Conservation (phyloP, 2,797 vertebrate species). For the Rhynchotus rufescens region DNA sequence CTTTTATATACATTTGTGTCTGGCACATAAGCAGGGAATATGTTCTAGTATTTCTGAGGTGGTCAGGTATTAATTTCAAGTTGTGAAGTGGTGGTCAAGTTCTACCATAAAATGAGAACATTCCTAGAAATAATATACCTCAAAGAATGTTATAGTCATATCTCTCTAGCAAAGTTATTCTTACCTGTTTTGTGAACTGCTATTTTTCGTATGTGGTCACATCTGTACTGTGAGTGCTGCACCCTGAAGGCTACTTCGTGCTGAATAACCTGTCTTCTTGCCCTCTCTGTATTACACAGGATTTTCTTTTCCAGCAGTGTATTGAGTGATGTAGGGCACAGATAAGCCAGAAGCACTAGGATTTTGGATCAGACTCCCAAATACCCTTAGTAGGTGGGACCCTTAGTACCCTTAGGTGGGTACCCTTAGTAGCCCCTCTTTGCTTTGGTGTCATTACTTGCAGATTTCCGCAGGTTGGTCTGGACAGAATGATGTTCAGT, state of each 20-base stretch:
- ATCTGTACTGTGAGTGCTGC: background rate
- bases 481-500: background rate
- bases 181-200: background rate
- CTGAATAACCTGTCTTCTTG: background rate
- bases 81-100: background rate
- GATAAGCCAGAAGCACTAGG: background rate
- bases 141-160: background rate
- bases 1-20: background rate
- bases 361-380: background rate
- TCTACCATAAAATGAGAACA: background rate
- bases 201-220: background rate
- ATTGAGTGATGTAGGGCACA: background rate
- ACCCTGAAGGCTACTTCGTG: background rate
- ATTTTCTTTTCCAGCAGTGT: background rate
- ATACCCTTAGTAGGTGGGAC: background rate
- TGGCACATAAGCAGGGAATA: accelerated
- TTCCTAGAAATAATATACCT: background rate
- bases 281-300: background rate
- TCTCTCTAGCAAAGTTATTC: background rate
- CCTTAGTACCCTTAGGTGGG: no score
- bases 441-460: background rate
- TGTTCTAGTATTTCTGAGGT: background rate
- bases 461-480: background rate
- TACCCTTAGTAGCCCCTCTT: no score
- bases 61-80: background rate